Base-by-base conservation (phyloP, 2,888 invertebrate species). In the Hydriomena furcata region DNA sequence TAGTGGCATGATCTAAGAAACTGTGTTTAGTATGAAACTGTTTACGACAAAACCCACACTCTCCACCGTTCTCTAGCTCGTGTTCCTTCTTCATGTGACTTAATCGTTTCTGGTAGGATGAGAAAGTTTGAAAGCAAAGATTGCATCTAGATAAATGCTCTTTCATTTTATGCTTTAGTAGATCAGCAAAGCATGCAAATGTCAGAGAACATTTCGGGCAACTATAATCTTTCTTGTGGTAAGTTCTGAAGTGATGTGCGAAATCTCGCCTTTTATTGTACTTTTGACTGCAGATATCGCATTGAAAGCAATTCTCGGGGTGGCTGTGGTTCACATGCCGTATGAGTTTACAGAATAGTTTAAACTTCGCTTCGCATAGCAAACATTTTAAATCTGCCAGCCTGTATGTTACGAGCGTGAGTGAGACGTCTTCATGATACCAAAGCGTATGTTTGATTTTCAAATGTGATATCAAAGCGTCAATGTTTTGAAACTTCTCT, bases 51-150 rank as follows among this genome's bases (percentile, higher is more conserved):
- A 82, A 77, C 0, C 79, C 77, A 44, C 87, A 87, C 63, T 74
- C 61, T 0, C 53, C 61, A 1, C 71, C 71, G 4, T 66, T 58
- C 4, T 67, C 60, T 8, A 61, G 55, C 0, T 66, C 63, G 45
- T 86, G 87, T 2, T 80, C 73, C 1, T 48, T 46, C 59, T 83
- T 84, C 68, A 84, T 79, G 55, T 88, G 87, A 10, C 69, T 68
- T 17, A 84, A 54, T 12, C 80, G 71, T 50, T 76, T 74, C 3
- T 60, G 64, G 5, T 73, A 62, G 0, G 80, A 74, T 0, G 79
- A 57, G 55, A 85, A 87, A 0, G 70, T 69, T 54, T 70, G 63
- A 5, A 81, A 81, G 47, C 86, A 87, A 6, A 87, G 59, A 41
- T 82, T 85, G 53, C 87, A 87, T 2, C 69, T 67, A 0, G 82